These are phyloP conservation scores for Ivindomyrus marchei DNA, from an alignment of 2,113 vertebrate species.

Conservation along the genomic window DNA sequence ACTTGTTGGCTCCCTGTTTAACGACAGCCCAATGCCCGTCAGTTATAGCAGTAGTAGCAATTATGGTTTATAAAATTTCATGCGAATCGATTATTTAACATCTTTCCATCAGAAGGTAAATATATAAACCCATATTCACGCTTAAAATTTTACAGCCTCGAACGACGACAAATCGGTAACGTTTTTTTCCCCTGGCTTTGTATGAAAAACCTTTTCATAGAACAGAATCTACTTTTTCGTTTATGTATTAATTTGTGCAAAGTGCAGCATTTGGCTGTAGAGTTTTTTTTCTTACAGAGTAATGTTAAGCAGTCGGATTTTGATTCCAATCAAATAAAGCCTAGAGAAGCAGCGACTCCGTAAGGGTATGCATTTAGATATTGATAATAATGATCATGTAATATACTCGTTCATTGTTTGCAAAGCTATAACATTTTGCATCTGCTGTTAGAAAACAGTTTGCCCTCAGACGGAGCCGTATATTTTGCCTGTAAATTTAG, in stretches of 20 bases:
- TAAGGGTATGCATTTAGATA: background rate
- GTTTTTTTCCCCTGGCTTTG: background rate
- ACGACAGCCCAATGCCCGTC: background rate
- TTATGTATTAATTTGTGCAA: background rate
- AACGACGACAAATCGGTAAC: background rate
- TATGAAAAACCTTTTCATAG: background rate
- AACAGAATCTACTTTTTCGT: background rate
- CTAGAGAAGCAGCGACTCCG: background rate
- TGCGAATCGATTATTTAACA: background rate
- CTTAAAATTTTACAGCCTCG: background rate
- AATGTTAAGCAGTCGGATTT: background rate
- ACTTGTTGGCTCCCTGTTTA: background rate
- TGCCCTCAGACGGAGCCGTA: slow-evolving; percentile 66
- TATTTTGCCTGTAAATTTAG: slow-evolving; percentile 91
- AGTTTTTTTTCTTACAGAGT: background rate
- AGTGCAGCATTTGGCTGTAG: background rate
- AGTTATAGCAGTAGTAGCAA: background rate
- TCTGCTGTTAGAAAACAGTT: slow-evolving; percentile 85
- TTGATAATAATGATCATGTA: slow-evolving; percentile 17
- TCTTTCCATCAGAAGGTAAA: background rate
- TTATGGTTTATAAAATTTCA: slow-evolving; percentile 5
- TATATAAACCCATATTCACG: background rate
- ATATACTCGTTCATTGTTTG: slow-evolving; percentile 30
- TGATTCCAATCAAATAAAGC: background rate
- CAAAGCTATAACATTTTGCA: slow-evolving; percentile 66